Conservation (phyloP, 2,113 vertebrate species). For the Ophthalmolycus amberensis region DNA sequence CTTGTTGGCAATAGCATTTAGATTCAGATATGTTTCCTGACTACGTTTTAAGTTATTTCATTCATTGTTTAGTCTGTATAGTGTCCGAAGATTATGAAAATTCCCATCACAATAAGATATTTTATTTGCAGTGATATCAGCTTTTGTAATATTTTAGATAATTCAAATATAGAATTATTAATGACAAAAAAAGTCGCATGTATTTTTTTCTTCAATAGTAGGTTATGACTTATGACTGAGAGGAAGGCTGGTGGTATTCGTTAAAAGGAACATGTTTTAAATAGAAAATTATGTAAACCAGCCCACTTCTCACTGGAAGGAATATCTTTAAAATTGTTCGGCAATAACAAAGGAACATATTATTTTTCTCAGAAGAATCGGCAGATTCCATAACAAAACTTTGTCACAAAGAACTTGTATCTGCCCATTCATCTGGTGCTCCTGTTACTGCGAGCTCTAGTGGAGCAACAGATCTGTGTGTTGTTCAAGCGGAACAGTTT, state of each 20-base stretch:
- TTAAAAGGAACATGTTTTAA: constrained; percentile 1
- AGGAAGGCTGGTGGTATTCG: not conserved
- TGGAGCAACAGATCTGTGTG: constrained; percentile 12
- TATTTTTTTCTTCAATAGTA: no score
- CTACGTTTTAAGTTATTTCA: not conserved
- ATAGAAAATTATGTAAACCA: constrained; percentile 27
- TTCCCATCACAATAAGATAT: not conserved
- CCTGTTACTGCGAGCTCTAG: not conserved
- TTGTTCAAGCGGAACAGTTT: constrained; percentile 33
- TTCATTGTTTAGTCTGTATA: not conserved
- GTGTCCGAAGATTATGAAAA: not conserved
- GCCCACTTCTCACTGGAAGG: not conserved
- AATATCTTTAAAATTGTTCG: not conserved
- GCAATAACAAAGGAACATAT: constrained; percentile 1
- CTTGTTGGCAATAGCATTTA: no score
- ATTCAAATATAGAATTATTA: not conserved
- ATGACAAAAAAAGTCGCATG: no score
- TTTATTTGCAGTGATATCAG: not conserved
- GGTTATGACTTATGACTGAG: not conserved
- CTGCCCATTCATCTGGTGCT: not conserved
- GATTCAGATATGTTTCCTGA: no score
- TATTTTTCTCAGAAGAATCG: not conserved
- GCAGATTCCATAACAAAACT: constrained; percentile 4
- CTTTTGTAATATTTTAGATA: not conserved
- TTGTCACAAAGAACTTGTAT: not conserved